Percentiles rank a stretch among this genome's conserved stretches.
Evolutionary conservation across 2,888 invertebrate species (phyloP).

Genomic region (Cataglyphis rosenhaueri): DNA sequence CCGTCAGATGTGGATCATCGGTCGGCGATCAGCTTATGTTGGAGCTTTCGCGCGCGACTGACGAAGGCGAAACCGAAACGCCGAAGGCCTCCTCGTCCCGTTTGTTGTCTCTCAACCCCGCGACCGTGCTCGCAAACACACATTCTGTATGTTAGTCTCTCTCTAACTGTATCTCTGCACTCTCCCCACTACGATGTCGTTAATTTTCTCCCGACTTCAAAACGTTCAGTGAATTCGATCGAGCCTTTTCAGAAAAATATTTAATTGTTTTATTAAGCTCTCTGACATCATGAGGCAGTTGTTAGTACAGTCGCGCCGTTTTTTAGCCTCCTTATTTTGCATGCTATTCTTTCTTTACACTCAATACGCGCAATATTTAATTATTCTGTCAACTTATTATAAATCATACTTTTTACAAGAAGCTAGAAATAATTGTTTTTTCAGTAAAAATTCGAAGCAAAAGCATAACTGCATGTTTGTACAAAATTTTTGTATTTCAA

Average conservation of each 20-base stretch:
- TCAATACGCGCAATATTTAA: neutral
- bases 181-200: slow-evolving; percentile 42
- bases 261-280: neutral
- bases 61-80: slow-evolving; percentile 59
- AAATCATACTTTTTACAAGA: neutral
- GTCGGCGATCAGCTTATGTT: slow-evolving; percentile 61
- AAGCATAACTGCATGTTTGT: neutral
- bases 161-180: slow-evolving; percentile 15
- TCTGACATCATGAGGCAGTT: neutral
- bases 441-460: neutral
- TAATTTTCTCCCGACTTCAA: slow-evolving; percentile 47
- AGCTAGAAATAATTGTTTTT: neutral
- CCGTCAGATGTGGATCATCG: neutral
- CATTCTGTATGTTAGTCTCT: slow-evolving; percentile 40
- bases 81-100: slow-evolving; percentile 50
- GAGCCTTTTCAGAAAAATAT: slow-evolving; percentile 8
- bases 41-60: slow-evolving; percentile 73
- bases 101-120: slow-evolving; percentile 45
- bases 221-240: slow-evolving; percentile 5
- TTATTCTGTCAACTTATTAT: neutral
- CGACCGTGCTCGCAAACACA: slow-evolving; percentile 13
- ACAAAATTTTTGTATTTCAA: neutral
- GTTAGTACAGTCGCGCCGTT: neutral
- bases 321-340: neutral
- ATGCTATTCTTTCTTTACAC: neutral